Evolutionary conservation across 2,797 vertebrate genomes (phyloP), one percentile per base, ranked within the genome.

Genomic region (Sciurus carolinensis): DNA sequence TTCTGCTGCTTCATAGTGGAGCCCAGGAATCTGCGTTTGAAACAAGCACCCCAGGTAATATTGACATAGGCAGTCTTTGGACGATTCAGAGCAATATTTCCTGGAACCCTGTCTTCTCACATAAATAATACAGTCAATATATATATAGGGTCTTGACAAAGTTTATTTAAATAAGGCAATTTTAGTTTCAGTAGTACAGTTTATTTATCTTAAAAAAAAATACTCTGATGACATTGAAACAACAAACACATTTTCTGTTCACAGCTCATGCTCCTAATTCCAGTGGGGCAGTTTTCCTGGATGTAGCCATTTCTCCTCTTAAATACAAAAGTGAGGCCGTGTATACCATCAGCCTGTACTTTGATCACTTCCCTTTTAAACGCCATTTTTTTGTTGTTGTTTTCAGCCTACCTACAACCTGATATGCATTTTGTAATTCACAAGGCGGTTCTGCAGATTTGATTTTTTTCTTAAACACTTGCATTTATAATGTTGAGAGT

Each of bases 131-230:
- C 17, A 30, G 18, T 83, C 14, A 67, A 1, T 36, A 9, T 87
- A 28, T 87, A 28, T 71, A 0, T 30, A 64, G 64, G 39, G 24
- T 83, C 69, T 94, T 96, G 54, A 24, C 52, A n/a, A 92, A 64
- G 47, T 94, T 39, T 88, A 77, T 62, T 86, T 52, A 94, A 80
- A 80, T 79, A 44, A 71, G 33, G 87, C 22, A 57, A 17, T 72
- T 91, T 85, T 71, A 44, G 64, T 86, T 95, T 94, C n/a, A 62
- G 42, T 87, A 69, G 26, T 83, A 57, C 18, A 89, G 73, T 30
- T 82, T 67, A 66, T 66, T 87, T 92, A 71, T 82, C 36, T 77
- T 92, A 50, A 92, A 75, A 59, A 33, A 44, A 76, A n/a, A 71
- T n/a, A 26, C n/a, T 26, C 30, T 5, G 2, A 24, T 77, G 30